Evolutionary conservation across 2,797 vertebrate species (phyloP), one percentile per base, ranked within the genome.

Genomic region (Lepus oiostolus): DNA sequence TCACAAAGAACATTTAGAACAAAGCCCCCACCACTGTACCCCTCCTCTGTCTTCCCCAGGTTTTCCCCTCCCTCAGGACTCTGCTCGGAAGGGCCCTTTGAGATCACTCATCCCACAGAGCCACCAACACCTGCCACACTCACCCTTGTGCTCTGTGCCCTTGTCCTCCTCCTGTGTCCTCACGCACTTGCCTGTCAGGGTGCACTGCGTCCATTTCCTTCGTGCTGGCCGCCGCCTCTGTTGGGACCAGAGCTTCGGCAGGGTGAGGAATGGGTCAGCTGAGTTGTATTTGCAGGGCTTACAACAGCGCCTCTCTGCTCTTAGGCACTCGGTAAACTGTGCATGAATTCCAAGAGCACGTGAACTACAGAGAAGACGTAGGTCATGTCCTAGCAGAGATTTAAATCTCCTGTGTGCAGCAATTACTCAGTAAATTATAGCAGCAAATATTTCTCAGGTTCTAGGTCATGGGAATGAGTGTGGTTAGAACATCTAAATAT

Each of bases 401-500:
- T 85, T 54, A 72, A 35, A 86, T 84, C 67, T 84, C 14, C 7
- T 74, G 42, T 50, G 75, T 83, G 50, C 76, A 42, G 30, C 42
- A 67, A 86, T 52, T 75, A 26, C 74, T 93, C 32, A 62, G 74
- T 65, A 62, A 89, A 80, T 74, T 68, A 16, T 42, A 83, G 76
- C 30, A 62, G 28, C 54, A 70, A 94, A 88, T 71, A 16, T 38
- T 28, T 72, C 10, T 82, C 26, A 30, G 5, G 67, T 38, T 85
- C 70, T 79, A 88, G 70, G 24, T 62, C 47, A 19, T 47, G 6
- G 65, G 82, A 76, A 50, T 95, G 47, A 84, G 5, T 60, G 16
- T 70, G 32, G 32, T 87, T 26, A 54, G 90, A 83, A 68, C 71
- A 84, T 50, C 24, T 19, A 9, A 74, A 88, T 50, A 70, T 42